Evolutionary conservation across 2,113 vertebrate species (phyloP).

Genomic region (Promerops cafer): DNA sequence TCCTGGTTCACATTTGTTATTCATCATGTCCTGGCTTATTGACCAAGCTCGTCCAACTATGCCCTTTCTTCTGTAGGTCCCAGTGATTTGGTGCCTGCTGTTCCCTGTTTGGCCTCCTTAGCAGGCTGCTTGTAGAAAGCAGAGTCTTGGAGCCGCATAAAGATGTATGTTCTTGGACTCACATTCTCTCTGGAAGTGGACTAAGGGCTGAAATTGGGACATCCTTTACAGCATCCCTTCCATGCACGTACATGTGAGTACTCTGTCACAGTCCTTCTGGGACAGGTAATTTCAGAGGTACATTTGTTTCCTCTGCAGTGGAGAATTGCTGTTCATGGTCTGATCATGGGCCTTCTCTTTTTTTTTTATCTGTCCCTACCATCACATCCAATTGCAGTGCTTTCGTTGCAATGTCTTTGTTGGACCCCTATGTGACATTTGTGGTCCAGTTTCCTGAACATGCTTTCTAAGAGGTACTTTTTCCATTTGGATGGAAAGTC

Average conservation of each 20-base stretch:
- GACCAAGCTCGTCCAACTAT: background rate
- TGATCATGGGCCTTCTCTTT: background rate
- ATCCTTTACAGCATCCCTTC: background rate
- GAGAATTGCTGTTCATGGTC: background rate
- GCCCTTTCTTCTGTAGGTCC: background rate
- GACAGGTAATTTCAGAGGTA: background rate
- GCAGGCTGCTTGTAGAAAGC: background rate
- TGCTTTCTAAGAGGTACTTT: background rate
- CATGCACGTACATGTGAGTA: background rate
- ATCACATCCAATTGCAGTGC: background rate
- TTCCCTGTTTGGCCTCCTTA: background rate
- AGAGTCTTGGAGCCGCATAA: background rate
- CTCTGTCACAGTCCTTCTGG: background rate
- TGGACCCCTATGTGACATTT: background rate
- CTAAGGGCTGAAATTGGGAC: background rate
- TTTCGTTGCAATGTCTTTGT: background rate
- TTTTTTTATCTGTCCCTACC: background rate
- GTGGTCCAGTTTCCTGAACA: background rate
- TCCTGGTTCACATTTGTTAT: background rate
- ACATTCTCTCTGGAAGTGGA: background rate
- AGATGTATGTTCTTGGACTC: background rate
- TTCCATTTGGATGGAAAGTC: background rate
- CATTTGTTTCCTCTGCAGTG: background rate
- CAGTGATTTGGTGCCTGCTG: background rate
- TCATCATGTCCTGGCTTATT: background rate